phyloP scores from a whole-genome alignment of 2,797 vertebrate species.

The Trematomus bernacchii region DNA sequence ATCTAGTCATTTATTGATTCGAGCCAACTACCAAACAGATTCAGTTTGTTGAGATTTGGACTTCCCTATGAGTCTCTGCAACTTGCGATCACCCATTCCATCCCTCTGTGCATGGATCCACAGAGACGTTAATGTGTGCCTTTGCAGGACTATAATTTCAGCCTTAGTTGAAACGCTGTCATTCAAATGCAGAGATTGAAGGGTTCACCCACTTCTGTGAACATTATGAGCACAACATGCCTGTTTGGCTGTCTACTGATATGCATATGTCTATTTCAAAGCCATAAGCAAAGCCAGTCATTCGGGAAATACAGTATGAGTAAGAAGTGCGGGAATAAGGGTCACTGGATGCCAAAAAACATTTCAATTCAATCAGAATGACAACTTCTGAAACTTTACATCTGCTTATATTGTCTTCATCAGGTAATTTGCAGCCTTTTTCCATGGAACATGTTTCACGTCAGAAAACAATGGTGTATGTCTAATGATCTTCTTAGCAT shows the following conservation, averaged over 20 bases:
- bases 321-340: constrained; percentile 6
- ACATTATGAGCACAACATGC: constrained; percentile 27
- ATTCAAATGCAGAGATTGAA: constrained; percentile 51
- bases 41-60: constrained; percentile 31
- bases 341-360: constrained; percentile 2
- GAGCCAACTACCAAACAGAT: neutral
- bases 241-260: constrained; percentile 50
- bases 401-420: constrained; percentile 29
- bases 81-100: constrained; percentile 44
- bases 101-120: constrained; percentile 38
- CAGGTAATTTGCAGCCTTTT: constrained; percentile 54
- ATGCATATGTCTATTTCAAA: constrained; percentile 33
- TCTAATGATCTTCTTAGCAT: constrained; percentile 70
- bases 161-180: constrained; percentile 56
- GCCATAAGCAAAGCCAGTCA: constrained; percentile 9
- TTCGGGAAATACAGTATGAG: constrained; percentile 11
- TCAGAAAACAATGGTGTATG: constrained; percentile 69
- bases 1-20: neutral
- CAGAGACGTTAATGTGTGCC: constrained; percentile 50
- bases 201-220: constrained; percentile 50
- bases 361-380: constrained; percentile 10
- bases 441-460: constrained; percentile 42
- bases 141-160: constrained; percentile 54
- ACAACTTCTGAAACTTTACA: constrained; percentile 49
- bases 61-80: constrained; percentile 23